A percentile compares a stretch with the other conserved stretches of the same genome.
Conservation (phyloP, 2,113 vertebrate genomes). For the Leptobrachium ailaonicum region DNA sequence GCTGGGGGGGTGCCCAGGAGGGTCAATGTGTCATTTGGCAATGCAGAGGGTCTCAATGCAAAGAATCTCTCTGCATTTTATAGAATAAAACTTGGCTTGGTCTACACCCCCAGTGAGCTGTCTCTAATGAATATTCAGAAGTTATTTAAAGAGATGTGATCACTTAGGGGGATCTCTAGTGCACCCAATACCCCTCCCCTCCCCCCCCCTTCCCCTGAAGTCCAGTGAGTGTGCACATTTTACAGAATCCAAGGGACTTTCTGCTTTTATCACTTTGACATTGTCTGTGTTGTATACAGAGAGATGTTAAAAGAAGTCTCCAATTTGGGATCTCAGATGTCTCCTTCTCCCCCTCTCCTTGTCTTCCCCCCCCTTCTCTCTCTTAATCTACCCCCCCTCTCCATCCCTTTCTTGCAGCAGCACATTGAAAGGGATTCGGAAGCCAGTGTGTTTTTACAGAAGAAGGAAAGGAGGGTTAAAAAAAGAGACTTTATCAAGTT, state of each 20-base stretch:
- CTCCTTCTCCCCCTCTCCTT: background rate
- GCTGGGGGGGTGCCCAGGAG: too few relatives aligned
- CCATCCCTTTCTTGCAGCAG: conserved; percentile 52
- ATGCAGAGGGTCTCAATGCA: conserved; percentile 3
- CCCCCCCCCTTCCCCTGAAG: background rate
- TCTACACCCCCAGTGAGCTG: conserved; percentile 57
- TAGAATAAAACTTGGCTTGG: conserved; percentile 52
- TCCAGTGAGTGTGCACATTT: conserved; percentile 4
- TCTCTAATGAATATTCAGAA: conserved; percentile 53
- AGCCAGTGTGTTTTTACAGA: conserved; percentile 65
- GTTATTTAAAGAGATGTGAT: conserved; percentile 42
- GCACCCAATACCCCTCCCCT: background rate
- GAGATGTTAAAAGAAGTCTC: conserved; percentile 16
- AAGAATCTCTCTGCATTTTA: conserved; percentile 53
- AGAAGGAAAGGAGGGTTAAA: conserved; percentile 20
- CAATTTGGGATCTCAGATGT: conserved; percentile 51
- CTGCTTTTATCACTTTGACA: background rate
- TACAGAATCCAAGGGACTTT: background rate
- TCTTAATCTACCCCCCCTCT: conserved; percentile 1
- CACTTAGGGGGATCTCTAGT: background rate
- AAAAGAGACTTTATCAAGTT: conserved; percentile 72
- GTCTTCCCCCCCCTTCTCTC: conserved; percentile 16
- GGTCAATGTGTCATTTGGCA: conserved; percentile 9
- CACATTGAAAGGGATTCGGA: conserved; percentile 65
- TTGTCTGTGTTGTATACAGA: background rate